These are phyloP conservation scores for Zosterops lateralis DNA, from an alignment of 2,113 vertebrate genomes.

Conservation along the genomic window DNA sequence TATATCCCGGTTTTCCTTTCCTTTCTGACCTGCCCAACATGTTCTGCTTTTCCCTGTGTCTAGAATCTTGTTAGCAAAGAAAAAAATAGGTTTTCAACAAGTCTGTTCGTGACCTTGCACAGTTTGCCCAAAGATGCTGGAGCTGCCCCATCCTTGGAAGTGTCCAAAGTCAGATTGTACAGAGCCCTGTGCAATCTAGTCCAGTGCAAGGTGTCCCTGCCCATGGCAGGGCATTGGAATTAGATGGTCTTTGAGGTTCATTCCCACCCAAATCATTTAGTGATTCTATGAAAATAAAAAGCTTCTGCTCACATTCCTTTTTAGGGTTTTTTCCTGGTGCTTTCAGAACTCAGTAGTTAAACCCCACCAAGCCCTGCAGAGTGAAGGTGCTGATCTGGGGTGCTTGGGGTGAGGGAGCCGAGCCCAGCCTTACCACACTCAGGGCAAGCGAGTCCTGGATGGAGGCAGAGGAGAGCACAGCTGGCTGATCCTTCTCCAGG, in stretches of 20 bases:
- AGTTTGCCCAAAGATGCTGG: not conserved
- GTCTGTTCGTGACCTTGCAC: not conserved
- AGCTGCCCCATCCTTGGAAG: not conserved
- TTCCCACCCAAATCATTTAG: not conserved
- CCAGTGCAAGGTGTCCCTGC: not conserved
- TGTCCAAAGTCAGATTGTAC: not conserved
- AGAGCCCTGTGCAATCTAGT: not conserved
- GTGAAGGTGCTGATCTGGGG: not conserved
- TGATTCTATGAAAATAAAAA: not conserved
- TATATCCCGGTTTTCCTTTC: not conserved
- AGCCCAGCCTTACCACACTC: conserved; percentile 78
- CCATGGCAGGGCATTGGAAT: not conserved
- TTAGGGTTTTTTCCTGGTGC: not conserved
- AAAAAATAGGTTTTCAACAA: not conserved
- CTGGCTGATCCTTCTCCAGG: conserved; percentile 66
- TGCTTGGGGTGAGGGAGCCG: rapidly evolving
- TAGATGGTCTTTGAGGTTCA: not conserved
- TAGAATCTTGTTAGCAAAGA: not conserved
- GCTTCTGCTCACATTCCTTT: not conserved
- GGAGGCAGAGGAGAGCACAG: conserved; percentile 76
- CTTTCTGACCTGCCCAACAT: not conserved
- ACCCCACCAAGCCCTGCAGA: rapidly evolving
- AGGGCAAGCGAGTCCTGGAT: conserved; percentile 88
- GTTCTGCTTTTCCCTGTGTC: not conserved
- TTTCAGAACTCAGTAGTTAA: not conserved